Evolutionary conservation across 53 echinoderm and acorn worm genomes (phyloP).

Genomic region (Arbacia lixula): DNA sequence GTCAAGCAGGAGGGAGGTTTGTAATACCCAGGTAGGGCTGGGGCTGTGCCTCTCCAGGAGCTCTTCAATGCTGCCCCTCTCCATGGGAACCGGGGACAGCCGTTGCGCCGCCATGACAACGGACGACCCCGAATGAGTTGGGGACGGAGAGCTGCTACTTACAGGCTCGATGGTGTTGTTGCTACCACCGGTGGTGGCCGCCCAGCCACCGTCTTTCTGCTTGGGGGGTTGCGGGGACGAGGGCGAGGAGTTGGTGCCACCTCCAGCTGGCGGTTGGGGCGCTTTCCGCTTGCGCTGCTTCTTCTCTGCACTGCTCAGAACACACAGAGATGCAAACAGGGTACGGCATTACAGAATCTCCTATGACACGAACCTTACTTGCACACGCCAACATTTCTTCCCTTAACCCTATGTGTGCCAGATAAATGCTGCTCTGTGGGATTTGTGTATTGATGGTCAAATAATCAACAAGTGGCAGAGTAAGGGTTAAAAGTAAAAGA

Average conservation of each 20-base stretch:
- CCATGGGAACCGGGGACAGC: constrained; percentile 19
- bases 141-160: constrained; percentile 52
- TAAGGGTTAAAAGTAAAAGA: no score
- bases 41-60: constrained; percentile 1
- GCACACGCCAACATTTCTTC: no score
- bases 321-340: no score
- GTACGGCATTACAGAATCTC: no score
- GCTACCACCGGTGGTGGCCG: neutral
- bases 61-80: neutral
- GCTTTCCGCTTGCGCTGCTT: constrained; percentile 50
- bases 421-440: no score
- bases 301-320: constrained; percentile 43
- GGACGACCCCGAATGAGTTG: constrained; percentile 16
- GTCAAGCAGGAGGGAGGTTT: no score
- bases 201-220: constrained; percentile 49
- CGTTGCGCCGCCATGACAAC: neutral
- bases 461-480: no score
- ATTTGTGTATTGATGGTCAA: no score
- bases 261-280: constrained; percentile 29
- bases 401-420: no score
- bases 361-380: no score
- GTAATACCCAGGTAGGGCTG: constrained; percentile 30
- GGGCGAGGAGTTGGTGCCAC: constrained; percentile 45
- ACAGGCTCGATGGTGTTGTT: constrained; percentile 41
- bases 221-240: constrained; percentile 53